Conservation (phyloP, 2,113 vertebrate genomes). For the Chascanopsetta lugubris region DNA sequence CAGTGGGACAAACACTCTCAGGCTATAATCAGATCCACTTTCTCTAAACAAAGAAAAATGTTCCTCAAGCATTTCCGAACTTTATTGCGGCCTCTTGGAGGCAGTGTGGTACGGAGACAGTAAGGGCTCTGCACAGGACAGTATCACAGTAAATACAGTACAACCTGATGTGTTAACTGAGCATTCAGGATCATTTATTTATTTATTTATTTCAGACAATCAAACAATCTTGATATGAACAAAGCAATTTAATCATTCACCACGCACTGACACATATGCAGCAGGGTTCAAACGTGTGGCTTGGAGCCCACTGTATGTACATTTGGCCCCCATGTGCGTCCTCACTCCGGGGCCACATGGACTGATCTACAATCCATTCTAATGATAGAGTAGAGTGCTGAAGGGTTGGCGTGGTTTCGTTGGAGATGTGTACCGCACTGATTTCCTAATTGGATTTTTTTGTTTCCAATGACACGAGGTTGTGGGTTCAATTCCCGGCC, state of each 20-base stretch:
- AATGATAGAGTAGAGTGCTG: conserved; percentile 72
- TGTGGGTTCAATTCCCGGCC: too few relatives aligned
- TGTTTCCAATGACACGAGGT: too few relatives aligned
- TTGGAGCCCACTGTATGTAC: conserved; percentile 37
- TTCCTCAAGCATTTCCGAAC: conserved; percentile 24
- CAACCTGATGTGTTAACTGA: conserved; percentile 28
- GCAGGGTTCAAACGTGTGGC: not conserved
- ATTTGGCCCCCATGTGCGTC: conserved; percentile 26
- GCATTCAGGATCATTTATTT: too few relatives aligned
- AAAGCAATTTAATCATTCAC: conserved; percentile 42
- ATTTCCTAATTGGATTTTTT: too few relatives aligned
- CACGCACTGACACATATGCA: conserved; percentile 33
- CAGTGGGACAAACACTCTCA: conserved; percentile 24
- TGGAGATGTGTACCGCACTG: too few relatives aligned
- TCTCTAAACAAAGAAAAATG: conserved; percentile 37
- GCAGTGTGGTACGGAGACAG: conserved; percentile 42
- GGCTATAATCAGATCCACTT: conserved; percentile 29
- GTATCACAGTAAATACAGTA: conserved; percentile 50
- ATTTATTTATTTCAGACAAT: conserved; percentile 27
- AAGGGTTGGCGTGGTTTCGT: too few relatives aligned
- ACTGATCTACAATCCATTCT: conserved; percentile 92
- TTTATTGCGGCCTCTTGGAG: conserved; percentile 67
- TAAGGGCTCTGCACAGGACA: conserved; percentile 53
- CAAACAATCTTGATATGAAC: conserved; percentile 26
- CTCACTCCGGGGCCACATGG: conserved; percentile 61